Conservation (phyloP, 2,797 vertebrate species). For the Garrulus glandarius region DNA sequence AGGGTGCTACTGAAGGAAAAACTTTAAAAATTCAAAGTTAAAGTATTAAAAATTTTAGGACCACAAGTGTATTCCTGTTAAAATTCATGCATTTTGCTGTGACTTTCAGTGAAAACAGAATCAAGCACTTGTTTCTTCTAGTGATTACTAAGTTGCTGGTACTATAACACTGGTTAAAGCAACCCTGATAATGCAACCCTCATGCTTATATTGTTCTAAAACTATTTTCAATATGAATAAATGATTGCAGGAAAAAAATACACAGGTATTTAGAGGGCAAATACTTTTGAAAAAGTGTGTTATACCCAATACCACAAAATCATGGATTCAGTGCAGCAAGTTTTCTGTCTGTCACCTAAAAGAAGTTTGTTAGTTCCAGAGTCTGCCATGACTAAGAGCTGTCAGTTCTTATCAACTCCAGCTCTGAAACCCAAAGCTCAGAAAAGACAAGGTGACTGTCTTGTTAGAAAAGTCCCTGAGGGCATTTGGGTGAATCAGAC, state of each 20-base stretch:
- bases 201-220: background rate
- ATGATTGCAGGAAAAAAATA: background rate
- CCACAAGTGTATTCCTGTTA: background rate
- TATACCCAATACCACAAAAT: background rate
- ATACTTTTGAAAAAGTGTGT: background rate
- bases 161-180: background rate
- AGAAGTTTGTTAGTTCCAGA: conserved; percentile 1
- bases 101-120: background rate
- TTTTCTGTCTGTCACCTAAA: background rate
- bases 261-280: background rate
- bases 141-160: background rate
- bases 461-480: conserved; percentile 29
- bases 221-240: background rate
- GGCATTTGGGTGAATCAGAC: background rate
- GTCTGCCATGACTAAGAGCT: background rate
- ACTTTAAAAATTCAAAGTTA: background rate
- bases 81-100: background rate
- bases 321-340: background rate
- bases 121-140: background rate
- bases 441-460: conserved; percentile 42
- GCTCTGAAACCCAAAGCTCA: conserved; percentile 1
- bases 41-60: background rate
- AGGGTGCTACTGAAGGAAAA: background rate
- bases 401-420: conserved; percentile 39
- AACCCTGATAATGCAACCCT: background rate